A percentile compares a stretch with the other conserved stretches of the same genome.
These are phyloP conservation scores for Aegypius monachus DNA, from an alignment of 2,113 vertebrate species.

Conservation along the genomic window DNA sequence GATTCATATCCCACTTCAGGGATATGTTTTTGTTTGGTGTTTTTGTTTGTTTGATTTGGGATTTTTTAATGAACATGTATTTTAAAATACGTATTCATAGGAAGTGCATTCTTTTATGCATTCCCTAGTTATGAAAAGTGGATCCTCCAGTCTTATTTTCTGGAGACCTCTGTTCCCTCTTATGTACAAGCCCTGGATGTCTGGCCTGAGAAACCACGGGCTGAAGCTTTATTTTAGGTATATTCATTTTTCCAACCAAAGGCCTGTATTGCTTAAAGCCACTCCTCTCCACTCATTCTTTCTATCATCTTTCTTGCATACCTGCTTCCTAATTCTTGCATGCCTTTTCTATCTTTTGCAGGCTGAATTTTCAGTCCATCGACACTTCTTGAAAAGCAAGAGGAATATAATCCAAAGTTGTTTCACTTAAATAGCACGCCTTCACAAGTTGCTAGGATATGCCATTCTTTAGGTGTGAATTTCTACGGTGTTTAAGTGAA, in stretches of 20 bases:
- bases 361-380: not conserved
- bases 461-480: not conserved
- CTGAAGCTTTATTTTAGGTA: not conserved
- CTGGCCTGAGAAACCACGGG: not conserved
- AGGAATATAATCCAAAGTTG: not conserved
- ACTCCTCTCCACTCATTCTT: not conserved
- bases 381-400: not conserved
- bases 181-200: not conserved
- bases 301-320: not conserved
- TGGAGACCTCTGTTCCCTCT: not conserved
- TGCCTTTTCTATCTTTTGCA: not conserved
- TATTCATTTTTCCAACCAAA: not conserved
- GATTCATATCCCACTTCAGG: not conserved
- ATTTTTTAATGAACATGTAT: not conserved
- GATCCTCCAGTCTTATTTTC: not conserved
- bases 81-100: not conserved
- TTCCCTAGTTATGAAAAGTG: not conserved
- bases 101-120: not conserved
- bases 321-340: not conserved
- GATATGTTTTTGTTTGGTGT: not conserved
- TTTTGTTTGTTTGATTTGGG: not conserved
- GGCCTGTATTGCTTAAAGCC: not conserved
- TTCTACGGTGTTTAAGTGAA: not conserved
- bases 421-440: not conserved
- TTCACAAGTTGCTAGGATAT: not conserved